Base-by-base conservation (phyloP, 2,797 vertebrate species). In the Onychomys arenicola region DNA sequence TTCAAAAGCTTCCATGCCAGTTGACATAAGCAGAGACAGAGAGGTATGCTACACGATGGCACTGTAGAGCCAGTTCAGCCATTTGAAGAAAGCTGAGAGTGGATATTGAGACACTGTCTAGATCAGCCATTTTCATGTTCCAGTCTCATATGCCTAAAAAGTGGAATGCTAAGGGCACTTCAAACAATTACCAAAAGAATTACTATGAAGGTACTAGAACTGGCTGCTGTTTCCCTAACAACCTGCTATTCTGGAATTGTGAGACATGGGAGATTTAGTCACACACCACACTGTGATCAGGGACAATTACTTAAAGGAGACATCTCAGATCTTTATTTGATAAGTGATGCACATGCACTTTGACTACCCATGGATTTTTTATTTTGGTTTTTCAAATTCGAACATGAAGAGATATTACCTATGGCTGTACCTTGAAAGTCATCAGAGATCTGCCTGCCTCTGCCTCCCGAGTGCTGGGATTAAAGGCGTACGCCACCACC, bases 71-170 rank as follows among this genome's bases (percentile, higher is more conserved):
- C 63, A 90, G 25, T 80, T 83, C 86, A 83, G 11, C n/a, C 78
- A 73, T 85, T 67, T 89, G 59, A 95, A 95, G 80, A 71, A 86
- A 43, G 73, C 25, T 81, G n/a, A 90, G 55, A 71, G 71, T 85
- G 96, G 84, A 94, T 25, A 43, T 71, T 94, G 49, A 92, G 61
- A 93, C 67, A 88, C 90, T 82, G 32, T 40, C 75, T 96, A 59
- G 76, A 69, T 81, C 95, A 37, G 13, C 17, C 23, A 52, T 65
- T 93, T 83, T 96, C 73, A 76, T 90, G 55, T 82, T 14, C 85
- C 55, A 90, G 37, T 6, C 80, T 96, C 27, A 21, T 78, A 90
- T 52, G 11, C 16, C 27, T 92, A 89, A 40, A 93, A 95, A 91
- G 32, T 5, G 81, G 3, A 75, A 94, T 80, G 80, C 91, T 75